A percentile compares a stretch with the other conserved stretches of the same genome.
Conservation (phyloP, 2,888 invertebrate species). For the Opisthograptis luteolata region DNA sequence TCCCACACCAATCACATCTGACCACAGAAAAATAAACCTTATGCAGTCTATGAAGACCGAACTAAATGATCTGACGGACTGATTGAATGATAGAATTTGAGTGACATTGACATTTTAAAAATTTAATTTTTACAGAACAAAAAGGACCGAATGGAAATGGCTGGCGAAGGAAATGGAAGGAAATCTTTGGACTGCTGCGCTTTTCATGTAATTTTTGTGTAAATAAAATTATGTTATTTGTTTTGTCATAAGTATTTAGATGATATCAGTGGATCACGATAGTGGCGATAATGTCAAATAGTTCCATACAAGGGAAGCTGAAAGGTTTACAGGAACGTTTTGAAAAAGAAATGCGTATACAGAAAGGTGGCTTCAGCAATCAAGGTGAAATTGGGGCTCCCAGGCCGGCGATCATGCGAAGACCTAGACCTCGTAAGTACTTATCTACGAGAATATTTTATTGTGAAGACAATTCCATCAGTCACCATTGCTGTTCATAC, state of each 20-base stretch:
- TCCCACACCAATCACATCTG: too few species aligned
- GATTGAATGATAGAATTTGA: not conserved
- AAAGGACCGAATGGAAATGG: slow-evolving; percentile 58
- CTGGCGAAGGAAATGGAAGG: slow-evolving; percentile 56
- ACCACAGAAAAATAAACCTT: too few species aligned
- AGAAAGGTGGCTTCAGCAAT: slow-evolving; percentile 86
- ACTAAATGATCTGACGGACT: not conserved
- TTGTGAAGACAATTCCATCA: not conserved
- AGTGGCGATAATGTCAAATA: slow-evolving; percentile 86
- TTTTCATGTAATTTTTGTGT: slow-evolving; percentile 73
- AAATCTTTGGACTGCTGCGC: slow-evolving; percentile 77
- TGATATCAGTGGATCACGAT: slow-evolving; percentile 63
- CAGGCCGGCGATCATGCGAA: slow-evolving; percentile 81
- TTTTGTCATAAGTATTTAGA: slow-evolving; percentile 66
- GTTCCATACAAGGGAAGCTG: slow-evolving; percentile 91
- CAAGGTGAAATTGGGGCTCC: slow-evolving; percentile 79
- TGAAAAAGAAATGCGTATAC: slow-evolving; percentile 85
- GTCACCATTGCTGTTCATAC: not conserved
- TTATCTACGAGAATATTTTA: slow-evolving; percentile 1
- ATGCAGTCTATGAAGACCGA: too few species aligned
- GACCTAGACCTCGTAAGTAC: slow-evolving; percentile 87
- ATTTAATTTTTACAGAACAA: slow-evolving; percentile 39
- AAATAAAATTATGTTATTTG: slow-evolving; percentile 67
- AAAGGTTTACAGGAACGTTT: slow-evolving; percentile 92
- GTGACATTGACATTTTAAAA: not conserved